Base-by-base conservation (phyloP, 2,888 invertebrate species). In the Kryphioiulus occultus region DNA sequence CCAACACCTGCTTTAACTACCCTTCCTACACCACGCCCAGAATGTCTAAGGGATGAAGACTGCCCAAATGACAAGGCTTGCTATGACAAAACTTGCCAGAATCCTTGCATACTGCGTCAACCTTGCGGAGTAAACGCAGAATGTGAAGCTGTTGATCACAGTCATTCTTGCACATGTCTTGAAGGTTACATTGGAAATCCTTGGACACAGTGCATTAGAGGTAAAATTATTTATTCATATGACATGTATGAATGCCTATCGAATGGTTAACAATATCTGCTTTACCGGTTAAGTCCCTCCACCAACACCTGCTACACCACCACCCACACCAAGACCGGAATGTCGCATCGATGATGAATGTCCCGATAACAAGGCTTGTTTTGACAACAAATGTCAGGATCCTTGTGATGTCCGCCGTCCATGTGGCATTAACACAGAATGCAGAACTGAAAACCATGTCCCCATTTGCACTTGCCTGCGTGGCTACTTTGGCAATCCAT, bases 311-410 rank as follows among this genome's bases (percentile, higher is more conserved):
- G 85, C 10, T 44, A 85, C 26, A 87, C 95, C 35, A 7, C 35
- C 35, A 7, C 7, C 35, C 35, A 35, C 35, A 4, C 35, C 35
- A 2, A 2, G 35, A 2, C 35, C 35, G 5, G 96, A 96, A 95
- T 97, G 97, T 90, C 93, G 93, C n/a, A 93, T 93, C 12, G 96
- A 97, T 91, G 93, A 94, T 0, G 95, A 96, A 88, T 98, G 98
- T 91, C 93, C 95, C 0, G 93, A 94, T 7, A 95, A 35, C 35
- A 4, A 4, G 35, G 95, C 97, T 0, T 98, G 98, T 91, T 94
- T 96, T 88, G 95, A 95, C 83, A 95, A 96, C 83, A 91, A 94
- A 96, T 88, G 89, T 83, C 82, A 85, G 78, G 53, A 89, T 86
- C 89, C 89, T 5, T 89, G 89, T 30, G 22, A 4, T 22, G 35